phyloP scores from a whole-genome alignment of 1,140 invertebrate genomes.

The Pararge aegeria region DNA sequence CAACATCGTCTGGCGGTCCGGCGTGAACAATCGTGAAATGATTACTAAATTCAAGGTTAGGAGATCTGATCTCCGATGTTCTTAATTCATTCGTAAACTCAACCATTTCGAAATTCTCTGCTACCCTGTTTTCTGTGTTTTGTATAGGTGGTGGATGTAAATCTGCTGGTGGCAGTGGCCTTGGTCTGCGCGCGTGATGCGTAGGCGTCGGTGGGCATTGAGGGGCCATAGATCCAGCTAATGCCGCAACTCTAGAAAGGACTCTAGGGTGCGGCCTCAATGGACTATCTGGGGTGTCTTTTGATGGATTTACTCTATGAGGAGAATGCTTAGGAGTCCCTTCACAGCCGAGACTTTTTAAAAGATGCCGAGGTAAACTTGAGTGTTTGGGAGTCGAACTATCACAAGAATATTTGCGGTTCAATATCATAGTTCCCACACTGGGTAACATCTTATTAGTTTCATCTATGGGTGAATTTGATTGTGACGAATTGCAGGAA shows the following conservation, averaged over 20 bases:
- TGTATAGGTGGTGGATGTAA: constrained; percentile 76
- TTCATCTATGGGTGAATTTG: constrained; percentile 66
- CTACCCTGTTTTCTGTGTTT: constrained; percentile 49
- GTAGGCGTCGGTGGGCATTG: constrained; percentile 90
- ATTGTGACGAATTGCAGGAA: constrained; percentile 69
- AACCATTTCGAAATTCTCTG: constrained; percentile 70
- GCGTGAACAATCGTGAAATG: constrained; percentile 75
- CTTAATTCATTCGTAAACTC: constrained; percentile 74
- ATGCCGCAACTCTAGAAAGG: constrained; percentile 79
- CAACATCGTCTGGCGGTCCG: constrained; percentile 68
- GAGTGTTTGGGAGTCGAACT: constrained; percentile 70
- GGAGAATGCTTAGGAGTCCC: constrained; percentile 69
- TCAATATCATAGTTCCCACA: constrained; percentile 66
- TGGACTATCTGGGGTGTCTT: constrained; percentile 64
- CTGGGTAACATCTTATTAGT: constrained; percentile 50
- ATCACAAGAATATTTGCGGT: constrained; percentile 68
- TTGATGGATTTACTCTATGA: constrained; percentile 41
- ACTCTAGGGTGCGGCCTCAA: constrained; percentile 81
- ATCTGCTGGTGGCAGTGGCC: constrained; percentile 73
- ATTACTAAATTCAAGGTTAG: constrained; percentile 76
- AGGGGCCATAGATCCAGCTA: constrained; percentile 49
- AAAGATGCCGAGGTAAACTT: constrained; percentile 68
- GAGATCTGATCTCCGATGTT: constrained; percentile 77
- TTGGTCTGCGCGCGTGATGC: constrained; percentile 86
- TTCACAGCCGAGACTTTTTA: constrained; percentile 67